Evolutionary conservation across 2,797 vertebrate genomes (phyloP).

Genomic region (Falco rusticolus): DNA sequence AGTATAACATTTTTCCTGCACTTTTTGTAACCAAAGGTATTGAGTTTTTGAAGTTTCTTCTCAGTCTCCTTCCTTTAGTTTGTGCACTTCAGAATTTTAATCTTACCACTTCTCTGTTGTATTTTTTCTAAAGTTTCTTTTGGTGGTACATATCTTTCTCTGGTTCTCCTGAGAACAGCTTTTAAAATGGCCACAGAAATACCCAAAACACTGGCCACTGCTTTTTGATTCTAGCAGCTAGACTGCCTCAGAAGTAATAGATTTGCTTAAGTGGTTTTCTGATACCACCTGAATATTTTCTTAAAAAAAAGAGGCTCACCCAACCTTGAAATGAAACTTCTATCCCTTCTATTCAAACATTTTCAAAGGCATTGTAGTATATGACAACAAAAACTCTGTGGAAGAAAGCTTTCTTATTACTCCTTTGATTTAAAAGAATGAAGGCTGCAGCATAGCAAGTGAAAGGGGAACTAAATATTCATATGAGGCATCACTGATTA

Average conservation of each 20-base stretch:
- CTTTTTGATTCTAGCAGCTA: neutral
- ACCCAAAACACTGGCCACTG: neutral
- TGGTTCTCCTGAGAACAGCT: neutral
- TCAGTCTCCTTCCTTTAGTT: neutral
- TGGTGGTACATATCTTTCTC: neutral
- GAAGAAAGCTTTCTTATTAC: neutral
- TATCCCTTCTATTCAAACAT: neutral
- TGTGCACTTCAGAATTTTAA: neutral
- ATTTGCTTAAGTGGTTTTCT: neutral
- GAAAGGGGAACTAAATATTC: slow-evolving; percentile 32
- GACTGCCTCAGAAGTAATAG: neutral
- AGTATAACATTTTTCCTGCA: neutral
- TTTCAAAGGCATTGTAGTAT: neutral
- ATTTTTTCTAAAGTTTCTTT: neutral
- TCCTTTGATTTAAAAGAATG: neutral
- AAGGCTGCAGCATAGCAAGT: neutral
- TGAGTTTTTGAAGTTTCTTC: neutral
- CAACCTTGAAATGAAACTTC: neutral
- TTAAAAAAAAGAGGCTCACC: neutral
- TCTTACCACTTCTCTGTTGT: neutral
- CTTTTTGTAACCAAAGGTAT: neutral
- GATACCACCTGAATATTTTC: neutral
- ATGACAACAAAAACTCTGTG: neutral
- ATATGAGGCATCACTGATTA: neutral
- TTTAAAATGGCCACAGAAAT: neutral